Evolutionary conservation across 2,113 vertebrate species (phyloP), one percentile per base, ranked within the genome.

Genomic region (Cyprinodon brontotheroides): DNA sequence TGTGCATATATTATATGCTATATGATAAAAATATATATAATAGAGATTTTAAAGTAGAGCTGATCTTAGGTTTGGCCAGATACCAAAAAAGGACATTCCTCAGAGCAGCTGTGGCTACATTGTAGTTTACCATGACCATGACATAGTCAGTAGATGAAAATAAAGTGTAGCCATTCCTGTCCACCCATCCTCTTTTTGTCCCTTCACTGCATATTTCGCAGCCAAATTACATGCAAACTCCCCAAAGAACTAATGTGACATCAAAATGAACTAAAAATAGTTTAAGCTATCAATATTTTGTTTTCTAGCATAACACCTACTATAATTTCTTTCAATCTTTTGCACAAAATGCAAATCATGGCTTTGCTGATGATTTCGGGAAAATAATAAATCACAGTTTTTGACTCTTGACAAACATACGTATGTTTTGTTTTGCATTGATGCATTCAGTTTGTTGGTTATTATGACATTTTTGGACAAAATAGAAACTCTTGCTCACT

Each of bases 401-500:
- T 29, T 22, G 71, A 71, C 64, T 76, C n/a, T 13, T 29, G 39
- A 40, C 39, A 20, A 29, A 29, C 29, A 29, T 29, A 29, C 29
- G 39, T 65, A 60, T 70, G 6, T 40, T 15, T 39, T 22, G 9
- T 37, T 67, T n/a, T 68, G 45, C 43, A 45, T 9, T 13, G 63
- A 75, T 75, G 20, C 78, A 73, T 68, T 65, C 38, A 59, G 14
- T 68, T 75, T 61, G 37, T 39, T 17, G 68, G 61, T 76, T 78
- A 10, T 67, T 62, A 71, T 73, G 77, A 75, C 64, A 68, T 74
- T 66, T 86, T 73, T 11, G 3, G 15, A 74, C 79, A 45, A 79
- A 72, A 82, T 68, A 75, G 64, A 86, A 79, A 80, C 70, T 53
- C 17, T 36, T 72, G 64, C 81, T 81, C 74, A 86, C 73, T 77